Percentiles rank a stretch among this genome's conserved stretches.
These are phyloP conservation scores for Episyrphus balteatus DNA, from an alignment of 1,140 invertebrate species.

Conservation along the genomic window DNA sequence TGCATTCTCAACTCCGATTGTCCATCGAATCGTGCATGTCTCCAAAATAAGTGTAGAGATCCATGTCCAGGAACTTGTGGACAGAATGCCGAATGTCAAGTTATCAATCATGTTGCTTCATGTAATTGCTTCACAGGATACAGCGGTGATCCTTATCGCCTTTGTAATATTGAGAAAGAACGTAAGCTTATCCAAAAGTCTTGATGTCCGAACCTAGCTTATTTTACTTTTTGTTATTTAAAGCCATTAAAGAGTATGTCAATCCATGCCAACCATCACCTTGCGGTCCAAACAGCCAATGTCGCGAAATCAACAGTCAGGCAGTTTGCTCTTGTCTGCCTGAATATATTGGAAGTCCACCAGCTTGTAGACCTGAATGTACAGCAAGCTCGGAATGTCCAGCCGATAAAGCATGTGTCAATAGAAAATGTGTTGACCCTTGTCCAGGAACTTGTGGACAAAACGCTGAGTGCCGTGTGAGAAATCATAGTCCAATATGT, in stretches of 20 bases:
- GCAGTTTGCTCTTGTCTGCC: constrained; percentile 65
- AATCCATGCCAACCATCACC: constrained; percentile 61
- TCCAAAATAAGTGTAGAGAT: constrained; percentile 65
- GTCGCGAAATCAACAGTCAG: constrained; percentile 45
- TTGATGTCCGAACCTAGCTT: not conserved
- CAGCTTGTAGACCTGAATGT: constrained; percentile 65
- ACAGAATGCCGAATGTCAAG: constrained; percentile 51
- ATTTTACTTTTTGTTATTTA: constrained; percentile 3
- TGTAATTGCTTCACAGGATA: constrained; percentile 55
- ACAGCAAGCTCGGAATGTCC: constrained; percentile 63
- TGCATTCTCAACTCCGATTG: constrained; percentile 67
- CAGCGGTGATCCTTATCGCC: constrained; percentile 61
- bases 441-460: constrained; percentile 66
- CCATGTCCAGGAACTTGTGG: constrained; percentile 71
- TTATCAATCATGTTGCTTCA: constrained; percentile 59
- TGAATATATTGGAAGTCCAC: constrained; percentile 63
- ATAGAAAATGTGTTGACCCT: constrained; percentile 71
- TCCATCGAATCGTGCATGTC: constrained; percentile 54
- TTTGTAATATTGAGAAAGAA: constrained; percentile 39
- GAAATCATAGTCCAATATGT: constrained; percentile 66
- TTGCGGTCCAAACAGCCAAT: constrained; percentile 57
- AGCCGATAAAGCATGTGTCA: constrained; percentile 59
- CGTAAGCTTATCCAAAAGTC: constrained; percentile 41
- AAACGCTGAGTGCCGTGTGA: constrained; percentile 62
- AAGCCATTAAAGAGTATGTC: constrained; percentile 24